These are phyloP conservation scores for Antedon bifida DNA, from an alignment of 35 echinoderm and acorn worm genomes.

Conservation along the genomic window DNA sequence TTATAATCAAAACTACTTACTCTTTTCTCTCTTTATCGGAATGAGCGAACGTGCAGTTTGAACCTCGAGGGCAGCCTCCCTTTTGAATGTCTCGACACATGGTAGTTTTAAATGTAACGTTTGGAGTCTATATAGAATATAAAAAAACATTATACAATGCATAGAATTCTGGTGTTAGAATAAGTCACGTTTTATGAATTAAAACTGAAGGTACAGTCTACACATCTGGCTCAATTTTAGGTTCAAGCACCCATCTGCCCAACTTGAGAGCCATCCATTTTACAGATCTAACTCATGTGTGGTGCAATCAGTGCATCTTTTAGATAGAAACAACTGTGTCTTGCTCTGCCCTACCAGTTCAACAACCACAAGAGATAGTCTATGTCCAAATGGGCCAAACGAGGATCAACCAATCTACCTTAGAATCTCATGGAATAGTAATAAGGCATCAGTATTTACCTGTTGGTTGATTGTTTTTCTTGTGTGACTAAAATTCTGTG, in stretches of 20 bases:
- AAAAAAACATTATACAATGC: neutral
- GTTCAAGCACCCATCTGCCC: neutral
- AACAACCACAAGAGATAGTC: no score
- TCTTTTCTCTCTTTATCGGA: slow-evolving; percentile 75
- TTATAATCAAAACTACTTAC: slow-evolving; percentile 15
- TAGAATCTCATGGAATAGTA: no score
- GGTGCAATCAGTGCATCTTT: no score
- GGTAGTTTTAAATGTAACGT: slow-evolving; percentile 94
- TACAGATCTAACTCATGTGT: no score
- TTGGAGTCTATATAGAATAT: slow-evolving; percentile 49
- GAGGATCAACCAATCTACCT: neutral
- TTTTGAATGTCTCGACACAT: slow-evolving; percentile 93
- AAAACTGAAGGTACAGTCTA: neutral
- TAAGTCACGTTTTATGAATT: neutral
- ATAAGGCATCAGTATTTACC: neutral
- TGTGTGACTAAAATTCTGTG: slow-evolving; percentile 59
- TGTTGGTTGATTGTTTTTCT: slow-evolving; percentile 61
- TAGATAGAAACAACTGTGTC: no score
- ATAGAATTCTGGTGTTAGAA: neutral
- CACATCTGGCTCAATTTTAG: neutral
- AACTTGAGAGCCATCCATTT: no score
- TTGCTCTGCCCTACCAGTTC: no score
- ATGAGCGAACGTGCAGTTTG: slow-evolving; percentile 86
- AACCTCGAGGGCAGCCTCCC: slow-evolving; percentile 82
- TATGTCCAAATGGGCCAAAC: no score